phyloP scores from a whole-genome alignment of 2,797 vertebrate genomes.

The Argya squamiceps region DNA sequence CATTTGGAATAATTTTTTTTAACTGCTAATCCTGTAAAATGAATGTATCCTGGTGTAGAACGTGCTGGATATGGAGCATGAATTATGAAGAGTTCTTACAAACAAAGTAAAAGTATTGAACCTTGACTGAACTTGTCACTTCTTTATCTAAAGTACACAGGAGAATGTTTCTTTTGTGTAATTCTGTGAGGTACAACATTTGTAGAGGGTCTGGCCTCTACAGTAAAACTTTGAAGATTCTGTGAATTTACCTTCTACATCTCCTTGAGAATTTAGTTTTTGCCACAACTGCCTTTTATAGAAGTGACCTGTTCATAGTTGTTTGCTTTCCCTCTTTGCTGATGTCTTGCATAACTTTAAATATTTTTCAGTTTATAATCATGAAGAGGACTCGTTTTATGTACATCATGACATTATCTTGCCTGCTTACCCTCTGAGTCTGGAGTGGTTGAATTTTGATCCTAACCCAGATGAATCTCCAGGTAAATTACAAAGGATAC shows the following conservation, averaged over 20 bases:
- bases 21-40: background rate
- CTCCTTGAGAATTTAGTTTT: background rate
- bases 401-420: conserved; percentile 94
- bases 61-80: background rate
- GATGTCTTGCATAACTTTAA: background rate
- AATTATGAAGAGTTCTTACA: background rate
- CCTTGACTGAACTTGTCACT: background rate
- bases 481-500: conserved; percentile 73
- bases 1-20: background rate
- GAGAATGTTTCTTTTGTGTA: background rate
- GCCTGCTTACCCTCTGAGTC: conserved; percentile 92
- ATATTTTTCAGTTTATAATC: conserved; percentile 88
- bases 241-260: background rate
- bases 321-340: background rate
- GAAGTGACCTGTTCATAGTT: background rate
- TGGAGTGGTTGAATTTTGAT: conserved; percentile 97
- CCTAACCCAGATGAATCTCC: conserved; percentile 86
- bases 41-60: background rate
- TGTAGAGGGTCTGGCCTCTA: background rate
- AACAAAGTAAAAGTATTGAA: background rate
- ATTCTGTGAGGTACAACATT: background rate
- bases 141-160: background rate
- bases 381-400: conserved; percentile 91
- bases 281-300: background rate
- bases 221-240: background rate